A percentile compares a stretch with the other conserved stretches of the same genome.
Conservation (phyloP, 2,113 vertebrate species). For the Malurus cyaneus region DNA sequence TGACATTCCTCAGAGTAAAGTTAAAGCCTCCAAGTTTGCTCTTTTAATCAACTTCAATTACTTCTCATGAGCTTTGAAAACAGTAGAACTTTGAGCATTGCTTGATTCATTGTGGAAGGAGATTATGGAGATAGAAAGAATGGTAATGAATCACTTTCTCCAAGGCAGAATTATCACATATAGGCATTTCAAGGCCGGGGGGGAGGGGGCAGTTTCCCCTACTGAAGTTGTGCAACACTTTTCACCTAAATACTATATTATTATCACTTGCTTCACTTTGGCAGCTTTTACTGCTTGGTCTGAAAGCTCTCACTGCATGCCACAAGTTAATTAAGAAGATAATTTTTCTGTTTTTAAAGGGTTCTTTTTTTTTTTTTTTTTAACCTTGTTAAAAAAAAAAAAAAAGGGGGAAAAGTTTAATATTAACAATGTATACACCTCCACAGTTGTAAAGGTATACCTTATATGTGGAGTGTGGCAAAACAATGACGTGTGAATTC, state of each 20-base stretch:
- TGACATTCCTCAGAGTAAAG: background rate
- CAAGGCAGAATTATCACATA: background rate
- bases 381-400: background rate
- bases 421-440: background rate
- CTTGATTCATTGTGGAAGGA: background rate
- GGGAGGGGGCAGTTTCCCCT: background rate
- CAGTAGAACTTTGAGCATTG: background rate
- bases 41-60: background rate
- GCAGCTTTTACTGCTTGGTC: background rate
- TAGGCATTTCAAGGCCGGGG: background rate
- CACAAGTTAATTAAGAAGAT: background rate
- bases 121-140: background rate
- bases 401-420: background rate
- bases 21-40: background rate
- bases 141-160: background rate
- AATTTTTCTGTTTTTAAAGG: background rate
- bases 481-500: background rate
- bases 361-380: rapidly evolving
- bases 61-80: background rate
- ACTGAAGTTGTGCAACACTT: background rate
- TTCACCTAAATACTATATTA: background rate
- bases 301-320: background rate
- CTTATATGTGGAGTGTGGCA: background rate
- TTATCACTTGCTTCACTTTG: background rate
- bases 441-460: background rate